Evolutionary conservation across 2,797 vertebrate genomes (phyloP).

Genomic region (Macropodus opercularis): DNA sequence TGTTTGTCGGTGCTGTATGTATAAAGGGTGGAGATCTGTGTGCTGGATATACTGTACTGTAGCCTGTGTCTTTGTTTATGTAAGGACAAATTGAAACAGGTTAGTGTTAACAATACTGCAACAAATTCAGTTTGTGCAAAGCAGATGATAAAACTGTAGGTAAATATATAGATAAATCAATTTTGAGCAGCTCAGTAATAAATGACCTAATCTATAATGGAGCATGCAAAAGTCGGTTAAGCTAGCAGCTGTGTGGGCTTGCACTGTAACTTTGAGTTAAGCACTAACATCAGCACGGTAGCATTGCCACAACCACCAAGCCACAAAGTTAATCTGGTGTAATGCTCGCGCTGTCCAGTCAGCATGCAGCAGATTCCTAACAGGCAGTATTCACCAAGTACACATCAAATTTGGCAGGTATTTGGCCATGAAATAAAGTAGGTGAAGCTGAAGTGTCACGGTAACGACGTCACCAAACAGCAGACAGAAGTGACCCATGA

Average conservation of each 20-base stretch:
- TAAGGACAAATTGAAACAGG: background rate
- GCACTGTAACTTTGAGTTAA: no score
- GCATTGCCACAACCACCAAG: no score
- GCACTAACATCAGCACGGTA: no score
- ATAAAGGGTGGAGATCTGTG: conserved; percentile 2
- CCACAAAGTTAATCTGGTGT: no score
- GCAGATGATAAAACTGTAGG: background rate
- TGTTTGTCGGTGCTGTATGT: background rate
- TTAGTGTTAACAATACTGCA: background rate
- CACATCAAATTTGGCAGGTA: background rate
- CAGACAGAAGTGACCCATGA: no score
- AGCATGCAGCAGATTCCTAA: background rate
- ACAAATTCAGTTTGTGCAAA: background rate
- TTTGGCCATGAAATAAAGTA: background rate
- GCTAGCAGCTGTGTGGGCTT: no score
- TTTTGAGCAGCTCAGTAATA: no score
- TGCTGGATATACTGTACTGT: conserved; percentile 10
- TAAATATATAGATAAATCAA: no score
- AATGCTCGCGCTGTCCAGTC: background rate
- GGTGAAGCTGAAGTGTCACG: background rate
- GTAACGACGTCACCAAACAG: no score
- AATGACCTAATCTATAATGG: no score
- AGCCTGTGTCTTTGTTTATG: background rate
- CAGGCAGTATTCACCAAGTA: background rate
- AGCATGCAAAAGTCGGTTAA: no score